Evolutionary conservation across 2,113 vertebrate genomes (phyloP).

Genomic region (cat (Felis catus)): DNA sequence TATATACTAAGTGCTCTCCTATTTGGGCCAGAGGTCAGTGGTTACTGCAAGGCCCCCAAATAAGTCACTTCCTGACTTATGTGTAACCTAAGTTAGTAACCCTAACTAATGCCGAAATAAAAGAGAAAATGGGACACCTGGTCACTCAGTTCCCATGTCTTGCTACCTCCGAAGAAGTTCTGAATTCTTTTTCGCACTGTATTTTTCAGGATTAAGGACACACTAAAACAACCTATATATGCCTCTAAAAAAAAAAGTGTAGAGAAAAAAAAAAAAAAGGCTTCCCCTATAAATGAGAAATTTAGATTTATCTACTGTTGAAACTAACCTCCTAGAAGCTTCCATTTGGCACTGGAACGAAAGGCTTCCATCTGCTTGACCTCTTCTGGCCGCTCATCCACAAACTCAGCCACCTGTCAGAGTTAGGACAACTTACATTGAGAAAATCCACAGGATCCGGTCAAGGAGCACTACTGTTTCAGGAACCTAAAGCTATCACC

Average conservation of each 20-base stretch:
- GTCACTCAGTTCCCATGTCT: not conserved
- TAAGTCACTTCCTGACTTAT: not conserved
- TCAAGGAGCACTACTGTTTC: not conserved
- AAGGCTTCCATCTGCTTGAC: slow-evolving; percentile 95
- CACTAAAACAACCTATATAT: not conserved
- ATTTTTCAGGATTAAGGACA: slow-evolving; percentile 36
- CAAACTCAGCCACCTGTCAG: slow-evolving; percentile 92
- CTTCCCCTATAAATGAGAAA: not conserved
- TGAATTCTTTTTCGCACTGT: not conserved
- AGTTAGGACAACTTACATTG: rapidly evolving
- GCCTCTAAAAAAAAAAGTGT: not conserved
- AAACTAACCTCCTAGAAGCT: slow-evolving; percentile 91
- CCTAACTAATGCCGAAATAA: not conserved
- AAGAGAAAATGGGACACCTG: not conserved
- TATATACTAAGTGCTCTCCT: not conserved
- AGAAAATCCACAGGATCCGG: not conserved
- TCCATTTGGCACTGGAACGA: slow-evolving; percentile 93
- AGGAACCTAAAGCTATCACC: not conserved
- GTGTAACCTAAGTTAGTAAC: not conserved
- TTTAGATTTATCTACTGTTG: not conserved
- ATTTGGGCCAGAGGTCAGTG: not conserved
- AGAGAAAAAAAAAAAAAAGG: not conserved
- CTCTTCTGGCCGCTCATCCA: slow-evolving; percentile 94
- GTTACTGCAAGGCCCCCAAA: not conserved
- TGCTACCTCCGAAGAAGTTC: not conserved